Percentiles rank a stretch among this genome's conserved stretches.
Evolutionary conservation across 35 echinoderm and acorn worm genomes (phyloP).

Genomic region (Anneissia japonica): DNA sequence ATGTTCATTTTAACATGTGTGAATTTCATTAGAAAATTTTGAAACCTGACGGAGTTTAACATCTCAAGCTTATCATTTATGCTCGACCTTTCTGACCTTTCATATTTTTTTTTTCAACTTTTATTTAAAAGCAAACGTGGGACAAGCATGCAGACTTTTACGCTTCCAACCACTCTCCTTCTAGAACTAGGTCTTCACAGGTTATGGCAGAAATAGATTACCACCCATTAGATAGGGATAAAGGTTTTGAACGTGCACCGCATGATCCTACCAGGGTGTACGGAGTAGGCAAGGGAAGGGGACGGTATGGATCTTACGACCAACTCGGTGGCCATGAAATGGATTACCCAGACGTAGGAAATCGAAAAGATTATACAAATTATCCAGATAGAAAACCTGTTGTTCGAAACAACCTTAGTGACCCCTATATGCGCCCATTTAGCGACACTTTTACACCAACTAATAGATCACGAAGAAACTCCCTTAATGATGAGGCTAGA

Average conservation of each 20-base stretch:
- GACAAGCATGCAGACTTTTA: neutral
- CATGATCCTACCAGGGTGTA: neutral
- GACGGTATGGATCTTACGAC: neutral
- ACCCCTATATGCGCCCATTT: neutral
- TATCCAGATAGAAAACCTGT: neutral
- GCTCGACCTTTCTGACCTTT: neutral
- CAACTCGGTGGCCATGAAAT: neutral
- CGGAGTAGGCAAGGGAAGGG: neutral
- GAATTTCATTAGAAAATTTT: neutral
- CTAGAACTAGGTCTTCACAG: neutral
- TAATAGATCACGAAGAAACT: neutral
- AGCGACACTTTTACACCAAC: neutral
- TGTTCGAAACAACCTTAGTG: neutral
- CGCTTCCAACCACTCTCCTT: neutral
- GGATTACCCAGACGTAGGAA: no score
- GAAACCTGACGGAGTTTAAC: neutral
- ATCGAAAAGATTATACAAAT: neutral
- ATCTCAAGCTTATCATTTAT: neutral
- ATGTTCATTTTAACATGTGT: no score
- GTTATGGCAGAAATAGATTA: neutral
- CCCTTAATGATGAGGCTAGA: neutral
- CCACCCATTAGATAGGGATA: neutral
- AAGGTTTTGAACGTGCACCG: neutral
- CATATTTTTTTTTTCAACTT: neutral
- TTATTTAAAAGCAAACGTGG: neutral